Evolutionary conservation across 2,888 invertebrate species (phyloP).

Genomic region (Temnothorax unifasciatus): DNA sequence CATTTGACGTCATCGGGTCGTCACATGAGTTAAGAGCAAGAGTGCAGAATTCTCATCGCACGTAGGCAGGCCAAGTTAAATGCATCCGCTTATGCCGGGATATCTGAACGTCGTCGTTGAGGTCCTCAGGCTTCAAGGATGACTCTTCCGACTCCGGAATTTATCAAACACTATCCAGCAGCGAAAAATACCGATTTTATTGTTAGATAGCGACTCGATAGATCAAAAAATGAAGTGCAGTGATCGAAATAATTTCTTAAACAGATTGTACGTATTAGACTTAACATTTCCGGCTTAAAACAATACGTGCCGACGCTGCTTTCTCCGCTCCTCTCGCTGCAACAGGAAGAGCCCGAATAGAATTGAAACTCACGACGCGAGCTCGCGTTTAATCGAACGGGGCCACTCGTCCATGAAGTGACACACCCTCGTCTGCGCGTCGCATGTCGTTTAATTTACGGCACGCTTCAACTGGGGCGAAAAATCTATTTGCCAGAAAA

Average conservation of each 20-base stretch:
- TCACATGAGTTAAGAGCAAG: slow-evolving; percentile 55
- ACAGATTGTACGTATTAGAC: background rate
- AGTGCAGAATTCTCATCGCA: slow-evolving; percentile 11
- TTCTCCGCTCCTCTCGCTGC: slow-evolving; percentile 15
- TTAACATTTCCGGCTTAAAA: slow-evolving; percentile 34
- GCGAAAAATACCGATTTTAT: background rate
- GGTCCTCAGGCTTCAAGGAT: background rate
- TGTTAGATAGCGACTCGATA: background rate
- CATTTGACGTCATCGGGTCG: slow-evolving; percentile 71
- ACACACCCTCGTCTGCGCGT: slow-evolving; percentile 69
- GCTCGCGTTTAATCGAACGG: slow-evolving; percentile 33
- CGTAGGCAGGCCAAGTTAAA: slow-evolving; percentile 42
- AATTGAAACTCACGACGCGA: slow-evolving; percentile 25
- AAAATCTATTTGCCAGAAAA: slow-evolving; percentile 47
- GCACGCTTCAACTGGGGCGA: slow-evolving; percentile 56
- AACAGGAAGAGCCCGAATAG: slow-evolving; percentile 12
- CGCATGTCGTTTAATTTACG: slow-evolving; percentile 59
- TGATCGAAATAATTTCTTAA: background rate
- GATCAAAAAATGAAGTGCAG: background rate
- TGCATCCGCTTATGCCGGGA: slow-evolving; percentile 32
- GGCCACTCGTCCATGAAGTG: slow-evolving; percentile 56
- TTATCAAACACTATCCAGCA: background rate
- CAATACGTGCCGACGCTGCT: slow-evolving; percentile 2
- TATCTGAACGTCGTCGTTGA: background rate
- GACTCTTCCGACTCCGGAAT: background rate